Conservation (phyloP, 2,888 invertebrate species). For the Thecophora atra region DNA sequence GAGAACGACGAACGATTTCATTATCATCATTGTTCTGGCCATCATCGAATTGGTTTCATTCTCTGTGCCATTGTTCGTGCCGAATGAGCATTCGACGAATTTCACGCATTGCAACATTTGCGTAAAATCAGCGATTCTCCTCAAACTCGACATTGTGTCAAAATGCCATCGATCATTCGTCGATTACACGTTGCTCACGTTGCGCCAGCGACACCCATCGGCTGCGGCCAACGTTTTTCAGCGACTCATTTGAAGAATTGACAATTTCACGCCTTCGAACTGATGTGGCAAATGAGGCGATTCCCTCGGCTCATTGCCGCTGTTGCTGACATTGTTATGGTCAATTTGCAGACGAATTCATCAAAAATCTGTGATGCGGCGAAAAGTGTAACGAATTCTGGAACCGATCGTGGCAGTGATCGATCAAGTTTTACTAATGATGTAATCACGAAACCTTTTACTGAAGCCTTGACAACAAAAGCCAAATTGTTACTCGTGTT, state of each 20-base stretch:
- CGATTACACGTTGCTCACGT: slow-evolving; percentile 48
- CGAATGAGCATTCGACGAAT: background rate
- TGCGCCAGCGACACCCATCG: background rate
- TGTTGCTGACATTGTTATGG: slow-evolving; percentile 28
- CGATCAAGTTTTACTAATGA: slow-evolving; percentile 51
- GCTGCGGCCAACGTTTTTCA: background rate
- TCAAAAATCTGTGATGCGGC: slow-evolving; percentile 15
- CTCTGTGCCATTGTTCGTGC: background rate
- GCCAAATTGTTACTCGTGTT: background rate
- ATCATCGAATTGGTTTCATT: background rate
- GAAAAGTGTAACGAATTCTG: slow-evolving; percentile 32
- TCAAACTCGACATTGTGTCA: slow-evolving; percentile 49
- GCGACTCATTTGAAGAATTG: background rate
- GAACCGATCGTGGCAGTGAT: slow-evolving; percentile 9
- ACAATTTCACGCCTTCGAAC: slow-evolving; percentile 18
- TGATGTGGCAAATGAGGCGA: background rate
- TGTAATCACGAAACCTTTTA: slow-evolving; percentile 39
- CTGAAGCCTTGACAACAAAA: background rate
- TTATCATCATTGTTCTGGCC: slow-evolving; percentile 18
- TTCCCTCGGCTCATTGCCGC: slow-evolving; percentile 7
- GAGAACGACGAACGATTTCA: slow-evolving; percentile 7
- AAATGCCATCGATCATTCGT: slow-evolving; percentile 64
- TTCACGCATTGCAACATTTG: slow-evolving; percentile 21
- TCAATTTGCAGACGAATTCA: slow-evolving; percentile 27
- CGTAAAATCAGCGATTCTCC: slow-evolving; percentile 24